Conservation (phyloP, 2,113 vertebrate genomes). For the Tragelaphus strepsiceros region DNA sequence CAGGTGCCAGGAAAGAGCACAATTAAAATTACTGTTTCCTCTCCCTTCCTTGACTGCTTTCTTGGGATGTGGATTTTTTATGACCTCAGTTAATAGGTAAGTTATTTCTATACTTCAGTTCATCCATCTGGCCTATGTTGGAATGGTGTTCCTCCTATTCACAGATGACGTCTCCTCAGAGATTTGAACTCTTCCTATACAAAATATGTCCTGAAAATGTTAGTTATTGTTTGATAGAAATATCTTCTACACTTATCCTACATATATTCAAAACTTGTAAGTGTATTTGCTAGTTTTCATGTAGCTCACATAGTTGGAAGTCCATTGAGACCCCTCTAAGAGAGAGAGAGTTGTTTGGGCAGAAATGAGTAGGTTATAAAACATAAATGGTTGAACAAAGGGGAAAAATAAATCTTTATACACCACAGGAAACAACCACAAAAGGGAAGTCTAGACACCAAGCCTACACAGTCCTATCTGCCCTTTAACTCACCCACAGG, state of each 20-base stretch:
- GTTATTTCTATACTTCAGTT: neutral
- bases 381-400: neutral
- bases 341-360: neutral
- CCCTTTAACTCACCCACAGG: neutral
- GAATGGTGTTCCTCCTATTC: neutral
- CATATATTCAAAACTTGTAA: neutral
- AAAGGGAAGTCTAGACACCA: neutral
- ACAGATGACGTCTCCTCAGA: neutral
- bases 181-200: neutral
- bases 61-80: neutral
- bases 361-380: slow-evolving; percentile 8
- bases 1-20: neutral
- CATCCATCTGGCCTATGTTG: neutral
- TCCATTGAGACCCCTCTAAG: neutral
- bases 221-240: neutral
- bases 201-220: neutral
- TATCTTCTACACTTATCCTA: neutral
- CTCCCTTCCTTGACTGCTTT: neutral
- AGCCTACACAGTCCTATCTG: neutral
- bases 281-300: neutral
- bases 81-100: neutral
- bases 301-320: neutral
- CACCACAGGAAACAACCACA: neutral
- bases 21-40: neutral
- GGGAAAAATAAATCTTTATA: neutral